phyloP scores from a whole-genome alignment of 2,888 invertebrate species.

The Agriotes lineatus region DNA sequence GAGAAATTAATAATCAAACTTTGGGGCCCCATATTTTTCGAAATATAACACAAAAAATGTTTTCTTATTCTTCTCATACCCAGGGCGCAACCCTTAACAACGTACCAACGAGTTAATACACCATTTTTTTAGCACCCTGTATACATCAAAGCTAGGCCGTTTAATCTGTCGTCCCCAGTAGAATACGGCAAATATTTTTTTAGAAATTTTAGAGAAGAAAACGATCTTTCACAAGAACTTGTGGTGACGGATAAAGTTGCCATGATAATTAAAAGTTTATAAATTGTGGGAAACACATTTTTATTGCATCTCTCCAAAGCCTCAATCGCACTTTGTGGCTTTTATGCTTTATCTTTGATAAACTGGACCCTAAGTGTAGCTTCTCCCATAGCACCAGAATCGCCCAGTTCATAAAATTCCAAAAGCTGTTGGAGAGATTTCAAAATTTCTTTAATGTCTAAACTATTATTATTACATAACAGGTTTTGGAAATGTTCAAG shows the following conservation, averaged over 20 bases:
- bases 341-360: conserved; percentile 8
- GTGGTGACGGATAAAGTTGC: too few relatives aligned
- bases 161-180: conserved; percentile 17
- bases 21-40: too few relatives aligned
- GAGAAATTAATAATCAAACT: too few relatives aligned
- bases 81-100: too few relatives aligned
- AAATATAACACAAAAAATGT: too few relatives aligned
- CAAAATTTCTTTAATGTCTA: conserved; percentile 1
- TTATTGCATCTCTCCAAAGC: conserved; percentile 17
- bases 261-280: conserved; percentile 13
- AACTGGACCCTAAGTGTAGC: conserved; percentile 17
- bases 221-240: conserved; percentile 17
- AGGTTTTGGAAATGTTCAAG: conserved; percentile 11
- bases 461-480: conserved; percentile 19
- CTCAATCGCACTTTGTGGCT: conserved; percentile 21
- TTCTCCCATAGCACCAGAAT: conserved; percentile 8
- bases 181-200: conserved; percentile 10
- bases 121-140: too few relatives aligned
- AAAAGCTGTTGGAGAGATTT: background rate
- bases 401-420: conserved; percentile 13
- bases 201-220: conserved; percentile 7
- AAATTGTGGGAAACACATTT: too few relatives aligned
- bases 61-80: too few relatives aligned
- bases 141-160: background rate
- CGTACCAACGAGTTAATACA: too few relatives aligned